Base-by-base conservation (phyloP, 2,888 invertebrate genomes). In the Nomada goodeniana region DNA sequence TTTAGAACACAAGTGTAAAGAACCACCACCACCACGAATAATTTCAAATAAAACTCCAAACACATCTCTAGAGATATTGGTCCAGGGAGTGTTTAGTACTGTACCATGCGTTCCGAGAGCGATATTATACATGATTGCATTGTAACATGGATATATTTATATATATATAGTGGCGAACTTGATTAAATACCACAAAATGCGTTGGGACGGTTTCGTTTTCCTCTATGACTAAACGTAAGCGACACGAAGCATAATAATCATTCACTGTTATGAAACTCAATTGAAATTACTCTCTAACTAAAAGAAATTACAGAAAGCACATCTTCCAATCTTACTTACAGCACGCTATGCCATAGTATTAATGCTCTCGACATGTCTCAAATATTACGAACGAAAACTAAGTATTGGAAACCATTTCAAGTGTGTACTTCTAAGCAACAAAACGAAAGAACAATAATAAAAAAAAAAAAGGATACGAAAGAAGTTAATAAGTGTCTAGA, bases 1-100 rank as follows among this genome's bases (percentile, higher is more conserved):
- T 70, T 65, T 67, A 75, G 36, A 69, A 75, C 42, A 67, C 55
- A 71, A 64, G 42, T 64, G 74, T 79, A 67, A 77, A 80, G 60
- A 79, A 83, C 87, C 88, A 81, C 82, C 89, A 81, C 82, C 89
- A 86, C 87, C 89, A 73, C 67, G 81, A 72, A 86, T 55, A 80
- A 75, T 52, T 59, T 60, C 63, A 73, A 82, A 72, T 67, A 53
- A 65, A 77, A 71, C 20, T 53, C 20, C 50, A 82, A 76, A 77
- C 78, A 72, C 52, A 73, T 75, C 4, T 80, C 67, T 80, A 74
- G 26, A 55, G 26, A 73, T 65, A 78, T 53, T 80, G 77, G 55
- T 86, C 72, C 80, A 80, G 60, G 68, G 80, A 84, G 87, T 87
- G 86, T 87, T 87, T 87, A 87, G 87, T 87, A 87, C 82, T 71